Conservation (phyloP, 2,797 vertebrate species). For the Peromyscus eremicus region DNA sequence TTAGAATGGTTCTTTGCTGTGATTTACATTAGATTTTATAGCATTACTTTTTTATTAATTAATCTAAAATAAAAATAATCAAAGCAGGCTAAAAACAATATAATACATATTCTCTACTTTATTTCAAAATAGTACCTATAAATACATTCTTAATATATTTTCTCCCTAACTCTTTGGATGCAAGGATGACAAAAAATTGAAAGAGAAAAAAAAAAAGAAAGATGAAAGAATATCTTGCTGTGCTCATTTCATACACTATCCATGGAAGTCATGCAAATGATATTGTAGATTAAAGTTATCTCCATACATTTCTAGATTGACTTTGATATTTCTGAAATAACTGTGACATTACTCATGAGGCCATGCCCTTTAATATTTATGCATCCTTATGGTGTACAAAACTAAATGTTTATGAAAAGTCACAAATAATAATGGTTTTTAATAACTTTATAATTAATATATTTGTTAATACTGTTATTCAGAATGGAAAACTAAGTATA, state of each 20-base stretch:
- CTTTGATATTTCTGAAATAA: slow-evolving; percentile 82
- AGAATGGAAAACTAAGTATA: slow-evolving; percentile 82
- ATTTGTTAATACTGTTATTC: slow-evolving; percentile 78
- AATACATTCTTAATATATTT: slow-evolving; percentile 88
- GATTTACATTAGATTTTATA: slow-evolving; percentile 77
- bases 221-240: slow-evolving; percentile 74
- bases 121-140: slow-evolving; percentile 90
- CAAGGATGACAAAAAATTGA: slow-evolving; percentile 72
- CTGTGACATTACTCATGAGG: slow-evolving; percentile 82
- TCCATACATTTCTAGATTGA: slow-evolving; percentile 81
- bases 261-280: slow-evolving; percentile 87
- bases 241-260: slow-evolving; percentile 87
- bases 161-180: slow-evolving; percentile 88
- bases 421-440: slow-evolving; percentile 65
- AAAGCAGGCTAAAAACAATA: slow-evolving; percentile 86
- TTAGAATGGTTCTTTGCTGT: slow-evolving; percentile 75
- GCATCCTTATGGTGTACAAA: slow-evolving; percentile 82
- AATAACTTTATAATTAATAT: slow-evolving; percentile 75
- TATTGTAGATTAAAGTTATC: slow-evolving; percentile 82
- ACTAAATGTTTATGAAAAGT: slow-evolving; percentile 46
- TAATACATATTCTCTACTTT: slow-evolving; percentile 88
- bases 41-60: slow-evolving; percentile 77
- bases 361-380: slow-evolving; percentile 80
- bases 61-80: slow-evolving; percentile 82
- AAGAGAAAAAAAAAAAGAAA: neutral